Evolutionary conservation across 2,797 vertebrate species (phyloP).

Genomic region (Poecilia velifera): DNA sequence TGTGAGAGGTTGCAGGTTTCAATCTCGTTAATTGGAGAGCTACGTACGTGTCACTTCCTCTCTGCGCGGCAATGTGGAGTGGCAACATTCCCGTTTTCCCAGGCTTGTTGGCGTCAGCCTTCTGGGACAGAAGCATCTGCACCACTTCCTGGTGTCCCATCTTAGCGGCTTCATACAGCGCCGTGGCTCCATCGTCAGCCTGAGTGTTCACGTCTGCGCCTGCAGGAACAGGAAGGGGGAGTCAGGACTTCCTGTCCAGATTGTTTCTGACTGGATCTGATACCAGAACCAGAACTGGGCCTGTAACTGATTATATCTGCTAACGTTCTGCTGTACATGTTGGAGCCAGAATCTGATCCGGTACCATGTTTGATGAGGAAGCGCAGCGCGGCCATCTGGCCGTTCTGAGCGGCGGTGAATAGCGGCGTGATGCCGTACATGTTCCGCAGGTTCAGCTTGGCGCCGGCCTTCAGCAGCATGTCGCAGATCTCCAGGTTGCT

Average conservation of each 20-base stretch:
- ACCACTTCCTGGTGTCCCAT: conserved; percentile 86
- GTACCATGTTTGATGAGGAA: conserved; percentile 88
- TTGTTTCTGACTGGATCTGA: background rate
- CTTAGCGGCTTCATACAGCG: conserved; percentile 93
- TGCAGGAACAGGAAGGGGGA: conserved; percentile 49
- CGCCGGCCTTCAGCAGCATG: conserved; percentile 88
- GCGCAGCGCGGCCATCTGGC: conserved; percentile 84
- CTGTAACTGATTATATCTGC: too few relatives aligned
- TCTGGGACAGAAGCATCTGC: conserved; percentile 88
- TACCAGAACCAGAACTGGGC: background rate
- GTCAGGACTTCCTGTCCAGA: background rate
- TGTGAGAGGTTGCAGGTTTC: too few relatives aligned
- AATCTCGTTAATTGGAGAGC: background rate
- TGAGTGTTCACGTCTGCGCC: conserved; percentile 92
- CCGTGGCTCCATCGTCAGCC: conserved; percentile 88
- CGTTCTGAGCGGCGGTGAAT: conserved; percentile 91
- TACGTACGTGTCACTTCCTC: conserved; percentile 84
- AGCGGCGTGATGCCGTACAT: conserved; percentile 88
- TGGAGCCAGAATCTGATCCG: background rate
- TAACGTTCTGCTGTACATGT: too few relatives aligned
- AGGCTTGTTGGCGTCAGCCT: conserved; percentile 90
- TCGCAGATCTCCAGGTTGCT: conserved; percentile 90
- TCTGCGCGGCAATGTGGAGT: conserved; percentile 89
- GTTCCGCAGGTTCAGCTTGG: conserved; percentile 85
- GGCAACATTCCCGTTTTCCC: conserved; percentile 89